Percentiles rank a stretch among this genome's conserved stretches.
These are phyloP conservation scores for Cyrtodaria siliqua DNA, from an alignment of 2,888 invertebrate genomes.

Conservation along the genomic window DNA sequence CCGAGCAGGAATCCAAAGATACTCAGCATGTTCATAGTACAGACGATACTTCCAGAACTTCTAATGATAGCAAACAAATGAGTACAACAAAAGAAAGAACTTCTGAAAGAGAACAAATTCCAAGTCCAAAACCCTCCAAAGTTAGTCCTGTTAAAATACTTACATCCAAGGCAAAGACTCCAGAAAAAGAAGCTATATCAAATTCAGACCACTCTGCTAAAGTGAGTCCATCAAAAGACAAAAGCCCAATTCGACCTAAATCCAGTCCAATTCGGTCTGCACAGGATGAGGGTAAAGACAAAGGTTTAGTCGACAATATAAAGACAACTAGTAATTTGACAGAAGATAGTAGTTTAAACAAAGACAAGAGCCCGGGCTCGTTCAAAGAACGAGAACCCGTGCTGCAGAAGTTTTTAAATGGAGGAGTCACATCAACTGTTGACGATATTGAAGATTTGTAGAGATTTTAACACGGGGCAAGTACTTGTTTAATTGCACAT, in stretches of 20 bases:
- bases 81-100: constrained; percentile 13
- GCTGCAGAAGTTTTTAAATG: constrained; percentile 58
- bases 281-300: constrained; percentile 10
- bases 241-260: not conserved
- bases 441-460: constrained; percentile 66
- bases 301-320: not conserved
- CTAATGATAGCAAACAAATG: not conserved
- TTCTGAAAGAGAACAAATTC: constrained; percentile 36
- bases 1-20: constrained; percentile 5
- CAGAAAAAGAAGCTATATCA: constrained; percentile 26
- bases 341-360: constrained; percentile 2
- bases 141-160: constrained; percentile 36
- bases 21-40: not conserved
- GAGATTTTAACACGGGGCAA: constrained; percentile 1
- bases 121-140: constrained; percentile 46
- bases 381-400: constrained; percentile 59
- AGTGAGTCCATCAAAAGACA: constrained; percentile 26
- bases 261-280: not conserved
- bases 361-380: too few species aligned
- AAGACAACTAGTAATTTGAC: not conserved
- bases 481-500: constrained; percentile 3
- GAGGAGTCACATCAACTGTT: constrained; percentile 63
- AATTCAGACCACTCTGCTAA: constrained; percentile 21
- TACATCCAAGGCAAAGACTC: constrained; percentile 22
- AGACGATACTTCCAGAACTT: not conserved